Base-by-base conservation (phyloP, 2,888 invertebrate species). In the Scrobipalpa costella region DNA sequence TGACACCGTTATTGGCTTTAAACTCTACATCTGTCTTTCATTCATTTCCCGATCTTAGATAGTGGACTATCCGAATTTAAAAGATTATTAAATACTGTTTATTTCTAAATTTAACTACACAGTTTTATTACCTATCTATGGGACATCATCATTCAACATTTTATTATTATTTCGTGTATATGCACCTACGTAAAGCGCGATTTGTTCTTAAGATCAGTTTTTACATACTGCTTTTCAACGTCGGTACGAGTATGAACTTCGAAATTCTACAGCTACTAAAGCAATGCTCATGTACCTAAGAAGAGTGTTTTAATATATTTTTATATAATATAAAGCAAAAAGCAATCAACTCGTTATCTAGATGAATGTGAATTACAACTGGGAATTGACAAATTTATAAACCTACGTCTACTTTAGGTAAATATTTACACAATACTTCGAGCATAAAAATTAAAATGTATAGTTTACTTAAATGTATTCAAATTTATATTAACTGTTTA, bases 371-470 rank as follows among this genome's bases (percentile, higher is more conserved):
- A 80, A 78, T 76, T 78, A 80, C 76, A 73, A 77, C 76, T 83
- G 78, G 81, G 83, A 90, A 90, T 90, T 90, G 89, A 90, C 88
- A 78, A 83, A 85, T 83, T 88, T 86, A 88, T 82, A 83, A 83
- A 81, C 74, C 84, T 88, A 86, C 73, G 68, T 71, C 81, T 86
- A 85, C 73, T 61, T 77, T 77, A 76, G 27, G 50, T 61, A 36
- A 38, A 72, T 80, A 82, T 80, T 78, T 84, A 83, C 82, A 83
- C 38, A 44, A 63, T 47, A 59, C 47, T 63, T 63, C 55, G 47
- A 59, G 44, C 11, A 49, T 49, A 60, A 34, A 44, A 60, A 59
- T 40, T 21, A 47, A 47, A 3, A 60, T 15, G 17, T 47, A 27
- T 60, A 49, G 15, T 9, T 58, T 33, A 36, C 57, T 57, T 36